phyloP scores from a whole-genome alignment of 2,797 vertebrate genomes.

The Pipistrellus nathusii region DNA sequence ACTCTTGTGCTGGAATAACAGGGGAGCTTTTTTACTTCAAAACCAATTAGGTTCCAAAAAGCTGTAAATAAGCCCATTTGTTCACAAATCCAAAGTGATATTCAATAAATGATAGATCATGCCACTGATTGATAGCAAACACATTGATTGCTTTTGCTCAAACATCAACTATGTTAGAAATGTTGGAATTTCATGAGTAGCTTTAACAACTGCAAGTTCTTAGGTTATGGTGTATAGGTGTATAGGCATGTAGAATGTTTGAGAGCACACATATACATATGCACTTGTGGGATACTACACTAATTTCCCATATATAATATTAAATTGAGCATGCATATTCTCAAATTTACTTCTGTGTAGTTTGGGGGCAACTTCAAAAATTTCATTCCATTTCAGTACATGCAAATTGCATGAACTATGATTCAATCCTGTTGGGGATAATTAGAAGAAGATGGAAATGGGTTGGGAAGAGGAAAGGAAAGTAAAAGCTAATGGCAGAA shows the following conservation, averaged over 20 bases:
- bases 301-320: conserved; percentile 30
- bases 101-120: conserved; percentile 28
- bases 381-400: conserved; percentile 61
- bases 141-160: conserved; percentile 13
- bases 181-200: conserved; percentile 28
- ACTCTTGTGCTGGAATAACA: background rate
- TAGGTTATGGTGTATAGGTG: background rate
- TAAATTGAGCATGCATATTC: conserved; percentile 45
- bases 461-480: conserved; percentile 62
- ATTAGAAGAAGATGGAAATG: conserved; percentile 62
- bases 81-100: conserved; percentile 57
- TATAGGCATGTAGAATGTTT: conserved; percentile 8
- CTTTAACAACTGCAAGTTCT: conserved; percentile 50
- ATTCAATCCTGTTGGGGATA: conserved; percentile 59
- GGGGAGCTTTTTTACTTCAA: background rate
- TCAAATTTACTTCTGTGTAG: conserved; percentile 65
- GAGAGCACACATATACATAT: background rate
- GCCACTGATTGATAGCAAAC: background rate
- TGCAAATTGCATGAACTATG: conserved; percentile 64
- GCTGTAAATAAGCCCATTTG: conserved; percentile 15
- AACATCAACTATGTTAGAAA: background rate
- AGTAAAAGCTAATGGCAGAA: conserved; percentile 66
- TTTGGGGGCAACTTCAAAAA: conserved; percentile 60
- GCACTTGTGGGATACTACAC: background rate
- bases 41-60: conserved; percentile 44